Evolutionary conservation across 2,888 invertebrate species (phyloP), one percentile per base, ranked within the genome.

Genomic region (Aphidoletes aphidimyza): DNA sequence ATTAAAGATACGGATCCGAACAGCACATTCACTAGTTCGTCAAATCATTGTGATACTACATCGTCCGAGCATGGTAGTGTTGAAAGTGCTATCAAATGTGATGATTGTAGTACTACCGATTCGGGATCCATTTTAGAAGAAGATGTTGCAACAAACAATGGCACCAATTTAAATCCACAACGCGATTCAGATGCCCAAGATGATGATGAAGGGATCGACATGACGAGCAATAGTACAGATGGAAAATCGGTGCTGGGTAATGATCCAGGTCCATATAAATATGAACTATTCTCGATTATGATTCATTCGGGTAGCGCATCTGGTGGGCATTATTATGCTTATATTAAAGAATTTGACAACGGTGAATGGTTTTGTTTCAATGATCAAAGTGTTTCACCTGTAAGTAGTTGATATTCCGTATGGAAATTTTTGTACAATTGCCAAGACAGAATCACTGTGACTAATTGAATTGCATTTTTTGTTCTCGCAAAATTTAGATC

Each of bases 251-350:
- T 91, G 84, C 87, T 86, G 84, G 85, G 87, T 54, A 88, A 88
- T 85, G 90, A 90, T 85, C 89, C 90, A 85, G 95, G 95, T 0
- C 95, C 95, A 0, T 95, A 94, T 89, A 90, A 93, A 83, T 97
- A 97, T 89, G 96, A 97, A 89, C 90, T 97, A 47, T 97, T 96
- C 89, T 95, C 96, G 26, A 96, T 97, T 86, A 96, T 97, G 96
- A 95, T 97, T 85, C 97, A 97, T 90, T 95, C 96, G 36, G 97
- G 97, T 17, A 96, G 95, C 89, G 96, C 97, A 0, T 94, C 94
- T 26, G 96, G 96, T 36, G 97, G 97, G 0, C 97, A 97, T 90
- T 97, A 97, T 89, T 97, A 95, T 89, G 97, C 96, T 0, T 97
- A 96, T 88, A 96, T 97, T 85, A 96, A 96, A 91, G 95, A 94